A percentile compares a stretch with the other conserved stretches of the same genome.
phyloP scores from a whole-genome alignment of 2,113 vertebrate genomes.

The Phainopepla nitens region DNA sequence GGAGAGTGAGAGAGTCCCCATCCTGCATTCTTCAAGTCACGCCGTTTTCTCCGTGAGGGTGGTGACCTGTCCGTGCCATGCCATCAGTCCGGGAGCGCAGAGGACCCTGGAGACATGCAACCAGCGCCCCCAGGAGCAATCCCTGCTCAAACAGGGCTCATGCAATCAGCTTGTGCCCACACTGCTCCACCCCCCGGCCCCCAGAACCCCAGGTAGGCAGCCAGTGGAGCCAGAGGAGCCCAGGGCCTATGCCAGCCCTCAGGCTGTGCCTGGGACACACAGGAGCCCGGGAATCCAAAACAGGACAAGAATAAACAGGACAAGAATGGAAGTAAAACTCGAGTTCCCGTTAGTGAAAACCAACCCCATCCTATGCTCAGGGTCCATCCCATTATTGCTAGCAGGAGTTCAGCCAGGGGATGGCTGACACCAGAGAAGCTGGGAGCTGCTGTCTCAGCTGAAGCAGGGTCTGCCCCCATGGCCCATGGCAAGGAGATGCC shows the following conservation, averaged over 20 bases:
- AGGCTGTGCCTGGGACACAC: fast-evolving
- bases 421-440: not conserved
- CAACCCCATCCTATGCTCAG: not conserved
- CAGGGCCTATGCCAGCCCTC: not conserved
- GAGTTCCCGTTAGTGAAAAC: not conserved
- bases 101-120: not conserved
- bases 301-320: not conserved
- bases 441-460: not conserved
- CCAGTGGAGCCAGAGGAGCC: fast-evolving
- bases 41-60: not conserved
- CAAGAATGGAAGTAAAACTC: not conserved
- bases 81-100: not conserved
- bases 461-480: not conserved
- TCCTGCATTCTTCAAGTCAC: not conserved
- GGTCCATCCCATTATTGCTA: not conserved
- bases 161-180: not conserved
- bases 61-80: not conserved
- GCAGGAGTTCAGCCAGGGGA: not conserved
- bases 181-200: fast-evolving
- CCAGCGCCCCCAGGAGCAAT: not conserved
- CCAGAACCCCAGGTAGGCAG: not conserved
- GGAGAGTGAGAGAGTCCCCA: not conserved
- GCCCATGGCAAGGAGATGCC: not conserved
- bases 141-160: not conserved
- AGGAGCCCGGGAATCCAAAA: not conserved